Conservation (phyloP, 2,888 invertebrate species). For the Caenorhabditis angaria region DNA sequence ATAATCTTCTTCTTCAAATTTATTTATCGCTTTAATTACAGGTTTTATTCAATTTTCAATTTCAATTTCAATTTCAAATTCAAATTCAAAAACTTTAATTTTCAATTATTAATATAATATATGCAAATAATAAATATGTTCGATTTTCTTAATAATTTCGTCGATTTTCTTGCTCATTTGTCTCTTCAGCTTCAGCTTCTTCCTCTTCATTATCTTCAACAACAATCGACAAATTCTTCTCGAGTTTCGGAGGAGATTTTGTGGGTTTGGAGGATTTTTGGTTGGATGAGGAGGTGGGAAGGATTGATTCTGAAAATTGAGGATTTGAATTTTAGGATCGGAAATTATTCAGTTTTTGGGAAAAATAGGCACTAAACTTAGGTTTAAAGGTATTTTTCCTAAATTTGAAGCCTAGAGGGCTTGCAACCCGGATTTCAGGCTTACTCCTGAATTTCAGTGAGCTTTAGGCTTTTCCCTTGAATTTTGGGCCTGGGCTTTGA, state of each 20-base stretch:
- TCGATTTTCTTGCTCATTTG: too few relatives aligned
- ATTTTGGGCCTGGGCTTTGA: too few relatives aligned
- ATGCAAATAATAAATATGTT: background rate
- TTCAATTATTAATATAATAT: background rate
- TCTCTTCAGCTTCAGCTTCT: background rate
- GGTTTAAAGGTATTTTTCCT: too few relatives aligned
- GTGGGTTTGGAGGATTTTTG: background rate
- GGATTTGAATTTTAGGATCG: too few relatives aligned
- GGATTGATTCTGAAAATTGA: background rate
- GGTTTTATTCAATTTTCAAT: background rate
- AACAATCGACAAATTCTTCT: conserved; percentile 32
- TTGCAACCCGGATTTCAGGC: too few relatives aligned
- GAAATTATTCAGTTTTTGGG: conserved; percentile 7
- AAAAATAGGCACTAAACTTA: too few relatives aligned
- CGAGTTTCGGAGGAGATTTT: conserved; percentile 21
- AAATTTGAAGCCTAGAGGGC: too few relatives aligned
- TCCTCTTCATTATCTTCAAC: conserved; percentile 17
- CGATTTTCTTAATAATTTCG: too few relatives aligned
- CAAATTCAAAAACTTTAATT: background rate
- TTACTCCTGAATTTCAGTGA: too few relatives aligned
- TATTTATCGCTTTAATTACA: background rate
- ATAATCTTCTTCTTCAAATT: too few relatives aligned
- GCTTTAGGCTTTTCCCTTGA: too few relatives aligned
- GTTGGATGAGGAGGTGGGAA: background rate
- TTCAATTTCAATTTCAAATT: too few relatives aligned